Evolutionary conservation across 1,140 invertebrate genomes (phyloP), one percentile per base, ranked within the genome.

Genomic region (Pseudachorutes palmiensis): DNA sequence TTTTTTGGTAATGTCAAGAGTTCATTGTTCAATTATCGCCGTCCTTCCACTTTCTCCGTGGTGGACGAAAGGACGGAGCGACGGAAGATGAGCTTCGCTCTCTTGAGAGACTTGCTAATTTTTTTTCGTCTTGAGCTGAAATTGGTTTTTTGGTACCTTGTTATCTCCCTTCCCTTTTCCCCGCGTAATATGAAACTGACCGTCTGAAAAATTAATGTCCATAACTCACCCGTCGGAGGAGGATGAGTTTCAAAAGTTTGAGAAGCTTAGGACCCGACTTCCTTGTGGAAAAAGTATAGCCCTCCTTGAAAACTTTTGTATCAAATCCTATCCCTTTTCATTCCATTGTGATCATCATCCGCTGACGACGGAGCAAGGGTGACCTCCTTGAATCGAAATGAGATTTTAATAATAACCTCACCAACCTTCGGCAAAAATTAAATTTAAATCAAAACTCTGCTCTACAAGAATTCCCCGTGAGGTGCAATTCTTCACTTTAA

Each of bases 181-280:
- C 26, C 58, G 26, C 3, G 5, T 3, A 57, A 36, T 64, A 29
- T 22, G 59, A 63, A 63, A 28, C 33, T 41, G 63, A n/a, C 49
- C 64, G 67, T 68, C 70, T 72, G 68, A 72, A 72, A 72, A 72
- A 72, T 72, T 72, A 72, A 72, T 72, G 71, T 65, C 68, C 71
- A 72, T 70, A 72, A 70, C 65, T 72, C 68, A 72, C 67, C 36
- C 62, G 69, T 67, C 69, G 69, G 70, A 72, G 67, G 57, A 69
- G 63, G 51, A 61, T 36, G 57, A 14, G 29, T 22, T 12, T 60
- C 2, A 29, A 9, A 60, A 60, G 22, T 60, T 30, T 14, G 22
- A 26, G 58, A 2, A 5, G 3, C 24, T 57, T 22, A 60, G 14
- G 2, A 60, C n/a, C n/a, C n/a, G n/a, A 55, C 26, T 24, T 22